Percentiles rank a stretch among this genome's conserved stretches.
Conservation (phyloP, 2,888 invertebrate species). For the Callinectes sapidus region DNA sequence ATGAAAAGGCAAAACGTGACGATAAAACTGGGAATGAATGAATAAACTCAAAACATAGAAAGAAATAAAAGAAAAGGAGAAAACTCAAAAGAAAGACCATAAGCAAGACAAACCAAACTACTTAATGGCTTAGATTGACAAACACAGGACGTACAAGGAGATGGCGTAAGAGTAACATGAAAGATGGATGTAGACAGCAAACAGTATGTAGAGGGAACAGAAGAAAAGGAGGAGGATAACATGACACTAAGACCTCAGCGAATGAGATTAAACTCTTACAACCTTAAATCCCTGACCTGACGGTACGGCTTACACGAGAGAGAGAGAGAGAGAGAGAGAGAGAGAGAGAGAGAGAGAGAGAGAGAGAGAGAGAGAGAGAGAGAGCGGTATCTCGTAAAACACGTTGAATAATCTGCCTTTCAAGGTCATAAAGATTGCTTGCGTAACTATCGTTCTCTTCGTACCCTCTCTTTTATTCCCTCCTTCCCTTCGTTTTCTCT, state of each 20-base stretch:
- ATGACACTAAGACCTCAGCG: not conserved
- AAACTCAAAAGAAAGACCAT: no score
- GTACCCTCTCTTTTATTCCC: not conserved
- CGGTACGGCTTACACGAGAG: not conserved
- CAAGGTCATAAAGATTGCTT: not conserved
- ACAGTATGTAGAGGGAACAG: not conserved
- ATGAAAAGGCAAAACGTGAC: no score
- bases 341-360: conserved; percentile 20
- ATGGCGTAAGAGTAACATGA: not conserved
- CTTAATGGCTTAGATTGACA: no score
- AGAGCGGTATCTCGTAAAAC: not conserved
- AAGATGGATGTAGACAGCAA: not conserved
- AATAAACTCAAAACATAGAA: no score
- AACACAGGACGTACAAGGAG: not conserved
- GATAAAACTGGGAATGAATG: no score
- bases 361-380: conserved; percentile 25
- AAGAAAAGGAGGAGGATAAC: not conserved
- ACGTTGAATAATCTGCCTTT: conserved; percentile 9
- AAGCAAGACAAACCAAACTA: no score
- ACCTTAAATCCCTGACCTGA: conserved; percentile 28
- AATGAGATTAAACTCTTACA: conserved; percentile 26
- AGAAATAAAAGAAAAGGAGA: no score
- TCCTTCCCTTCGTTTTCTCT: not conserved
- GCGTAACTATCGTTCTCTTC: not conserved
- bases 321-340: conserved; percentile 37